Evolutionary conservation across 2,797 vertebrate genomes (phyloP).

Genomic region (Thunnus albacares): DNA sequence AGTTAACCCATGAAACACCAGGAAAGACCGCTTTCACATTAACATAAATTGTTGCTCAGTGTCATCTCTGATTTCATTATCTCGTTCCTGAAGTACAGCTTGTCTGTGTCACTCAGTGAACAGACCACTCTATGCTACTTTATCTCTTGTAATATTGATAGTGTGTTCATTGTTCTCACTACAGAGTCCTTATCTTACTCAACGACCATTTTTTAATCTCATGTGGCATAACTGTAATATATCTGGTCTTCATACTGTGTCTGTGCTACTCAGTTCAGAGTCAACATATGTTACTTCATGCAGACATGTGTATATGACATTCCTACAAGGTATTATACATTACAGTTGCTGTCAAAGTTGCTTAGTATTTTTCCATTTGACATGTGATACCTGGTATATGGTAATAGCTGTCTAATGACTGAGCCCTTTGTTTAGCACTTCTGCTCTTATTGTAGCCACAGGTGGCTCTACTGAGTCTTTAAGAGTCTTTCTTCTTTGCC

Average conservation of each 20-base stretch:
- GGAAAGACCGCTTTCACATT: background rate
- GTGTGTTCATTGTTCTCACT: background rate
- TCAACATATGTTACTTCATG: slow-evolving; percentile 33
- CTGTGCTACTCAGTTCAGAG: background rate
- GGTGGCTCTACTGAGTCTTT: slow-evolving; percentile 59
- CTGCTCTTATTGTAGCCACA: slow-evolving; percentile 68
- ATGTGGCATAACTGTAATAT: background rate
- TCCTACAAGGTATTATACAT: background rate
- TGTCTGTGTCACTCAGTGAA: background rate
- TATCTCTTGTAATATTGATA: background rate
- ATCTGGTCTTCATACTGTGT: background rate
- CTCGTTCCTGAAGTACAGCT: slow-evolving; percentile 1
- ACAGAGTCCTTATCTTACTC: background rate
- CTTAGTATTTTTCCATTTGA: slow-evolving; percentile 69
- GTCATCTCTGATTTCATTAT: background rate
- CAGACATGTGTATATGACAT: background rate
- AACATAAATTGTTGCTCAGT: background rate
- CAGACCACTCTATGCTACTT: background rate
- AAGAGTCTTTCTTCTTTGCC: slow-evolving; percentile 26
- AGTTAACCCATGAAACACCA: background rate
- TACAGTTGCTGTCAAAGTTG: slow-evolving; percentile 13
- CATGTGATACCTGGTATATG: slow-evolving; percentile 57
- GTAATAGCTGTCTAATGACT: slow-evolving; percentile 47
- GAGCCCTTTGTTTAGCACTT: slow-evolving; percentile 65
- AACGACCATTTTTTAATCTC: background rate